Percentiles rank a stretch among this genome's conserved stretches.
Conservation (phyloP, 2,888 invertebrate genomes). For the Sabellastarte sp. region DNA sequence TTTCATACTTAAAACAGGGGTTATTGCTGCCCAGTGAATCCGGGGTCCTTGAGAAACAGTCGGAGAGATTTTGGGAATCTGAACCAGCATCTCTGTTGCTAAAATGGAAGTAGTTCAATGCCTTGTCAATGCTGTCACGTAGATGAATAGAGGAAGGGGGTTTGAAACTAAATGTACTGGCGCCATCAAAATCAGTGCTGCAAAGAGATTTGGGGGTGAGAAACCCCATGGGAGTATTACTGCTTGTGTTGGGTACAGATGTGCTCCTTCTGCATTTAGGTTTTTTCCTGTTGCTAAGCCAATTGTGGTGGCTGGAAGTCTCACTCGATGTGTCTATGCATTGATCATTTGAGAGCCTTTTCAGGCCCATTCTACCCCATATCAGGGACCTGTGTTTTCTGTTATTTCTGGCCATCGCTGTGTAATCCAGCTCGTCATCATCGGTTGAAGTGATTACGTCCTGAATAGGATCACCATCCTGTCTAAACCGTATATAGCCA, state of each 20-base stretch:
- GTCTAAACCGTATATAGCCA: slow-evolving; percentile 71
- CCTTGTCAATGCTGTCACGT: slow-evolving; percentile 44
- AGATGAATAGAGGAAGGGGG: slow-evolving; percentile 46
- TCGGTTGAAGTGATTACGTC: slow-evolving; percentile 12
- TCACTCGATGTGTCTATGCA: not conserved
- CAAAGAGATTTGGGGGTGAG: slow-evolving; percentile 14
- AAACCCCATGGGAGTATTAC: slow-evolving; percentile 10
- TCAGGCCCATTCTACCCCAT: not conserved
- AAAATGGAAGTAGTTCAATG: slow-evolving; percentile 4
- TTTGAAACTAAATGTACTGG: slow-evolving; percentile 36
- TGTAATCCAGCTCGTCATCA: slow-evolving; percentile 17
- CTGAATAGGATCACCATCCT: slow-evolving; percentile 18
- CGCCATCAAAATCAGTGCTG: slow-evolving; percentile 60
- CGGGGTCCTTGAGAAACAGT: too few relatives aligned
- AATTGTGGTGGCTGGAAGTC: slow-evolving; percentile 1
- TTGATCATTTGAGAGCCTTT: not conserved
- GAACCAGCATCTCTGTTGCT: too few relatives aligned
- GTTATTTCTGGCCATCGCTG: not conserved
- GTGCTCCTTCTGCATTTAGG: slow-evolving; percentile 1
- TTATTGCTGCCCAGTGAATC: too few relatives aligned
- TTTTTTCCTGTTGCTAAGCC: too few relatives aligned
- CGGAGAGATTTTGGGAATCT: too few relatives aligned
- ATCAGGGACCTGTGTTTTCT: not conserved
- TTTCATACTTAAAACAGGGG: too few relatives aligned
- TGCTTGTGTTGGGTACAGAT: slow-evolving; percentile 14